Evolutionary conservation across 2,113 vertebrate genomes (phyloP).

Genomic region (Aviceda subcristata): DNA sequence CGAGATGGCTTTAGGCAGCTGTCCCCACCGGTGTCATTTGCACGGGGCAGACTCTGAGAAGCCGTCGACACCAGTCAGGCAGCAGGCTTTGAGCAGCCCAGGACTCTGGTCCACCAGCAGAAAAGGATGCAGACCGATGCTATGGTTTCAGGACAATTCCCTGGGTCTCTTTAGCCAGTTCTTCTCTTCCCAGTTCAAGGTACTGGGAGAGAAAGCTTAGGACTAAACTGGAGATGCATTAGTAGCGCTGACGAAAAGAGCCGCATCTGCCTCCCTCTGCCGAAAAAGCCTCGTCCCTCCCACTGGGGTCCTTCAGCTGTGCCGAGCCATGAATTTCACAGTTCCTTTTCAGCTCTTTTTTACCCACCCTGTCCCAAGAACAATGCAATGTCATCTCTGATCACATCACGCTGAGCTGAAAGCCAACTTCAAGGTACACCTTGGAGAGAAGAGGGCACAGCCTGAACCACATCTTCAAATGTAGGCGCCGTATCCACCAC

Average conservation of each 20-base stretch:
- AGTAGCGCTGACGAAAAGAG: background rate
- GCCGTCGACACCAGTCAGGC: rapidly evolving
- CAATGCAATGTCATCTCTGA: background rate
- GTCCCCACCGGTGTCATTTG: background rate
- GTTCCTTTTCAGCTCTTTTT: background rate
- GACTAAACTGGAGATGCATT: background rate
- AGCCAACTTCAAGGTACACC: background rate
- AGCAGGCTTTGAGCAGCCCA: background rate
- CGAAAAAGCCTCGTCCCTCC: background rate
- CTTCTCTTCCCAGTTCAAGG: background rate
- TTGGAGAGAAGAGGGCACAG: background rate
- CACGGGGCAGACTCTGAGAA: rapidly evolving
- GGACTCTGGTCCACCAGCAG: background rate
- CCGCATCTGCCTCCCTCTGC: background rate
- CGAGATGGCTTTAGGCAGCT: background rate
- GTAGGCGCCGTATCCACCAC: rapidly evolving
- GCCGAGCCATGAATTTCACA: background rate
- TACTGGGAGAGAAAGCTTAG: background rate
- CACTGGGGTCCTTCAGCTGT: background rate
- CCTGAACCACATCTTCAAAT: background rate
- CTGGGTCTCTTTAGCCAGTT: background rate
- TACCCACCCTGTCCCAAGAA: background rate
- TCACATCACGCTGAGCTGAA: background rate
- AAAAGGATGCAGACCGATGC: background rate
- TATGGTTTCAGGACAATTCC: background rate